Evolutionary conservation across 2,888 invertebrate genomes (phyloP), one percentile per base, ranked within the genome.

Genomic region (Philopedon plagiatum): DNA sequence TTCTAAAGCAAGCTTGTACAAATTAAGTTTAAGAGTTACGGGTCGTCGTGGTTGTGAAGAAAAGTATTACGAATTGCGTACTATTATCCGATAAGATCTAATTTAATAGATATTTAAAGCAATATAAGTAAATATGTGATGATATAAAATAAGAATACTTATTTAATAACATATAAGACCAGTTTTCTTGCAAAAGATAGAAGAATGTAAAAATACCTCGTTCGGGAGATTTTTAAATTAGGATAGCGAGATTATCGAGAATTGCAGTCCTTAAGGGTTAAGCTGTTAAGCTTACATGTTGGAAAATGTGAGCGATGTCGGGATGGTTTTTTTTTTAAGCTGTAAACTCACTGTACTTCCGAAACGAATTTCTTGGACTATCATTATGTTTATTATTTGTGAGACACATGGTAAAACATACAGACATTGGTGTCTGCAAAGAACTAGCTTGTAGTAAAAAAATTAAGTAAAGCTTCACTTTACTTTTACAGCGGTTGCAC

Each of bases 1-100:
- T 32, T 11, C 41, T 19, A 41, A 41, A 56, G n/a, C 34, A 46
- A 26, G 32, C 57, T 66, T 70, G 68, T 69, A 69, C 63, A 70
- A 70, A 69, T 29, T 61, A 62, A 39, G 7, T 23, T 29, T 44
- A 57, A 34, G 26, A 66, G 34, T 29, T 57, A 67, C 67, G 67
- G 67, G 68, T 68, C 39, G 26, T n/a, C 39, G 57, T 54, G 61
- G 61, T 61, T 68, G 61, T 68, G 68, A 68, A 54, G 39, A 60
- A 46, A 66, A 68, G 68, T 68, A 68, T 68, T 68, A 68, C 39
- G 34, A 44, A 26, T 57, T 18, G 39, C 51, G 13, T 57, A 58
- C 39, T 58, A 58, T 15, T 58, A 41, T 23, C 39, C 8, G 2
- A 41, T 61, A 44, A 61, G 61, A 44, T 29, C 44, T 46, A 44